phyloP scores from a whole-genome alignment of 2,113 vertebrate species.

The Cyphomyrus plagiostoma region DNA sequence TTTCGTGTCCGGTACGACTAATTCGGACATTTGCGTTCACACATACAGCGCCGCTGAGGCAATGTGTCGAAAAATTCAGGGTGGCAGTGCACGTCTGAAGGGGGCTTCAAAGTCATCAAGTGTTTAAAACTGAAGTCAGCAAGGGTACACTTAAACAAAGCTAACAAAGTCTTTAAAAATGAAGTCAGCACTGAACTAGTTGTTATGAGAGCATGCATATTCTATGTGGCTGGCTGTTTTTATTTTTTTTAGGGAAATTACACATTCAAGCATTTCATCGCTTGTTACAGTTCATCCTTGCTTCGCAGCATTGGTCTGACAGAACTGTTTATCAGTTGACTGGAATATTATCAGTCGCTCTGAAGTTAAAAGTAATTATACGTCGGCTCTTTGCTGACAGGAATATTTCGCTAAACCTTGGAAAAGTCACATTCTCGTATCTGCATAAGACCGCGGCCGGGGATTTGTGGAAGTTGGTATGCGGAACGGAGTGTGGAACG shows the following conservation, averaged over 20 bases:
- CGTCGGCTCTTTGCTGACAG: conserved; percentile 37
- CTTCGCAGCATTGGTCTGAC: conserved; percentile 7
- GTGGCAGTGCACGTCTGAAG: not conserved
- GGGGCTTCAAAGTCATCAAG: not conserved
- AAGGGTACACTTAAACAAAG: not conserved
- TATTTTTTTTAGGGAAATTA: conserved; percentile 27
- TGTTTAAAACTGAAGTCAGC: not conserved
- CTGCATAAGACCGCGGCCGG: conserved; percentile 52
- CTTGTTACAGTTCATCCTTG: conserved; percentile 33
- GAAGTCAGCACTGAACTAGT: not conserved
- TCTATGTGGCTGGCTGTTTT: not conserved
- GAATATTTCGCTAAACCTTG: conserved; percentile 34
- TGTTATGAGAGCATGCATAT: not conserved
- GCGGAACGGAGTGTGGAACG: conserved; percentile 48
- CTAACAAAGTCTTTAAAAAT: not conserved
- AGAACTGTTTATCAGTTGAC: conserved; percentile 34
- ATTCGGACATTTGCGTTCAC: not conserved
- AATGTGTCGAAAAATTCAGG: not conserved
- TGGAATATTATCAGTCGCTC: conserved; percentile 60
- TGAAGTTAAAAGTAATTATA: conserved; percentile 68
- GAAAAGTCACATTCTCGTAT: conserved; percentile 57
- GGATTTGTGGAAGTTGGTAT: conserved; percentile 50
- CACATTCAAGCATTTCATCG: conserved; percentile 39
- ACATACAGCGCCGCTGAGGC: not conserved
- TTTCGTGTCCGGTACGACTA: not conserved